phyloP scores from a whole-genome alignment of 2,113 vertebrate genomes.

The Microcebus jonahi region DNA sequence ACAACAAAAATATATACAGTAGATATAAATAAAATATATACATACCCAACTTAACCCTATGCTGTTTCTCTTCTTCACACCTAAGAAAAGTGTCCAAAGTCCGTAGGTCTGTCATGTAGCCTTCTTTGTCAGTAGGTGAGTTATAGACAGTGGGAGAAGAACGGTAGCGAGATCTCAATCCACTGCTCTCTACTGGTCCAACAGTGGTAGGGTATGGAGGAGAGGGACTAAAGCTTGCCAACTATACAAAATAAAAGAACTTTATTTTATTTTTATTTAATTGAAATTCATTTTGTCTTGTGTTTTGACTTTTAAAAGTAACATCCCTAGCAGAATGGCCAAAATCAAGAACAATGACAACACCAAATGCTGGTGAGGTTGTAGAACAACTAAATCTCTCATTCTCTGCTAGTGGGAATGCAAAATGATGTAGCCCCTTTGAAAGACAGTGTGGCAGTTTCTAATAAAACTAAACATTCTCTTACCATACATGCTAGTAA shows the following conservation, averaged over 20 bases:
- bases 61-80: conserved; percentile 94
- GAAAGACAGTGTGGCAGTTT: background rate
- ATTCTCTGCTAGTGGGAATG: background rate
- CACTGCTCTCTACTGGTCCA: conserved; percentile 87
- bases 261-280: conserved; percentile 24
- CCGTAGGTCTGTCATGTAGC: conserved; percentile 93
- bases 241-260: conserved; percentile 79
- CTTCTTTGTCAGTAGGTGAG: conserved; percentile 92
- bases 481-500: background rate
- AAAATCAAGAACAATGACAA: background rate
- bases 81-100: conserved; percentile 90
- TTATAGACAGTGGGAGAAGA: conserved; percentile 92
- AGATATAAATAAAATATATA: background rate
- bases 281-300: background rate
- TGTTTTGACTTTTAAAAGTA: conserved; percentile 42
- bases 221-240: conserved; percentile 89
- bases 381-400: background rate
- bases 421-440: background rate
- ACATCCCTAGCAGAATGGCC: background rate
- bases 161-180: conserved; percentile 92
- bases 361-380: background rate
- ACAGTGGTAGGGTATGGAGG: conserved; percentile 87
- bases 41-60: conserved; percentile 92
- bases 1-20: background rate
- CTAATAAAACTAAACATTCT: background rate